Base-by-base conservation (phyloP, 2,113 vertebrate genomes). In the Oophaga pumilio region DNA sequence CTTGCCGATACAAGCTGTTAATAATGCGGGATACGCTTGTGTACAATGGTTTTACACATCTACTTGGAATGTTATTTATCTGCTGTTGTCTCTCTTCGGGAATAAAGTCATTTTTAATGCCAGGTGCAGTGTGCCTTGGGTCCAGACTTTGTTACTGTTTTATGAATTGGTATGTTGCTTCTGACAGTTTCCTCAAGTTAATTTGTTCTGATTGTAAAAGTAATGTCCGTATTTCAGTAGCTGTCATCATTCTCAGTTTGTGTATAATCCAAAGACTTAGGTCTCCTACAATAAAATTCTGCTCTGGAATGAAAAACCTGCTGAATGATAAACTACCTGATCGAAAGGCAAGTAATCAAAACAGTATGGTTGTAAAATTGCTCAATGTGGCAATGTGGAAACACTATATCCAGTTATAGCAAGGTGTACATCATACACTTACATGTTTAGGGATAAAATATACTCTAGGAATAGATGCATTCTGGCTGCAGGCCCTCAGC, bases 191-290 rank as follows among this genome's bases (percentile, higher is more conserved):
- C 71, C 22, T 74, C 71, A 49, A 50, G 50, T 74, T 74, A 33
- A 74, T 50, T 74, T 74, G 71, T 74, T 74, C 71, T 74, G 71
- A 74, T 74, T 74, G 71, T 74, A 74, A 74, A 74, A 74, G 71
- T 74, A 74, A 74, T 74, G 71, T 50, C 43, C 43, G 10, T 74
- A 74, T 74, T 74, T 74, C 71, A 74, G 22, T 74, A 74, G 71
- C 43, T 49, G 71, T 49, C 71, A 74, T 74, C 71, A 74, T 74
- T 74, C 71, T 74, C 71, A 49, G 43, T 74, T 74, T 74, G 71
- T 50, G 71, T 74, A 50, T 74, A 74, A 74, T 74, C 33, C 20
- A 74, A 74, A 74, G 71, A 50, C 43, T 74, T 18, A 69, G 13
- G 43, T 15, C 26, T 74, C 43, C 71, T 49, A 73, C 43, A 50